Percentiles rank a stretch among this genome's conserved stretches.
Conservation (phyloP, 2,113 vertebrate genomes). For the Falco punctatus region DNA sequence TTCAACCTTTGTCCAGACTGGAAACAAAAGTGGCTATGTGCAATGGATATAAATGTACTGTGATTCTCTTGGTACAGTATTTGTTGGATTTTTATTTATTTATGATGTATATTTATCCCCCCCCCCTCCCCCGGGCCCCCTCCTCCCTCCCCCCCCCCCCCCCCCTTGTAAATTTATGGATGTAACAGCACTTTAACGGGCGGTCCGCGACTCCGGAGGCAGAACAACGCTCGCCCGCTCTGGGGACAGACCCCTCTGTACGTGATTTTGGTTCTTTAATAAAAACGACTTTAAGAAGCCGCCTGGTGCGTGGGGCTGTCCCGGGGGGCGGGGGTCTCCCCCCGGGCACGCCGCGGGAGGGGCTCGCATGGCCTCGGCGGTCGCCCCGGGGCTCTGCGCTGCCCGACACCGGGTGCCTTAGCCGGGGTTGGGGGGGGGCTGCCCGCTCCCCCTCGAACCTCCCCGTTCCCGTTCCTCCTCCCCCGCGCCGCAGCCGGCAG, state of each 20-base stretch:
- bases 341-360: neutral
- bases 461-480: neutral
- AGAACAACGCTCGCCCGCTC: slow-evolving; percentile 59
- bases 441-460: neutral
- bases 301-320: neutral
- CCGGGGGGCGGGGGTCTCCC: neutral
- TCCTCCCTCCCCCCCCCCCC: neutral
- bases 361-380: neutral
- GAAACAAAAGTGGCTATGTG: slow-evolving; percentile 87
- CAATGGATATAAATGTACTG: slow-evolving; percentile 89
- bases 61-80: slow-evolving; percentile 82
- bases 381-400: neutral
- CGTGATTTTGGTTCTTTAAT: slow-evolving; percentile 77
- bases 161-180: slow-evolving; percentile 37
- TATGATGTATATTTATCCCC: slow-evolving; percentile 71
- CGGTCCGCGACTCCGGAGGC: slow-evolving; percentile 53
- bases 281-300: slow-evolving; percentile 56
- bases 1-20: slow-evolving; percentile 75
- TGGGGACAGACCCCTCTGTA: slow-evolving; percentile 67
- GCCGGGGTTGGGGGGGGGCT: neutral
- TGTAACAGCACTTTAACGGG: slow-evolving; percentile 81
- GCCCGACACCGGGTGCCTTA: neutral
- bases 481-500: neutral
- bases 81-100: slow-evolving; percentile 77
- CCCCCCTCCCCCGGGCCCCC: slow-evolving; percentile 12